Base-by-base conservation (phyloP, 2,113 vertebrate species). In the Onychostruthus taczanowskii region DNA sequence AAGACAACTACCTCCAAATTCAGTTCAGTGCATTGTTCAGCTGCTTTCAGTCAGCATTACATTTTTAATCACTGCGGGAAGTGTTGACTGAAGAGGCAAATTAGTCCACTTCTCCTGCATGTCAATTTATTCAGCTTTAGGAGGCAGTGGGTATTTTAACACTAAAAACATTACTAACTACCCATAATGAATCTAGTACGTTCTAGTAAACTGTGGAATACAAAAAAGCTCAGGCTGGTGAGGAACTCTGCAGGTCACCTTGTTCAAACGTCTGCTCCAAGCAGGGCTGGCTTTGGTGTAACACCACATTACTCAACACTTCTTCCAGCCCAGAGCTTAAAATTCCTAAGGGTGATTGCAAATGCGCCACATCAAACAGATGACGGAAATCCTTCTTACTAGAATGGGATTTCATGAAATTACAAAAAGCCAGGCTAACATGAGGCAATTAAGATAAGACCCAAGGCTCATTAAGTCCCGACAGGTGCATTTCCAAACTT, bases 41-140 rank as follows among this genome's bases (percentile, higher is more conserved):
- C 41, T 75, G 49, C 47, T 86, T 89, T 85, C 61, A 68, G 64
- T 33, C 72, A 52, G 15, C 22, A 41, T 46, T 89, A 74, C 64
- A 92, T 87, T 94, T 95, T 94, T 89, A 89, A 93, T 90, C 73
- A 81, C 0, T 39, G 77, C 89, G 73, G 19, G 46, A 79, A 66
- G 76, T 4, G 62, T 72, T 90, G 87, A 88, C 39, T 43, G 81
- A 95, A 74, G 30, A 63, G 21, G 49, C 49, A 81, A 73, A 79
- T 16, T 28, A 87, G 47, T 76, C 84, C 59, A 50, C 13, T 73
- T 83, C 17, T 59, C 30, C 44, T 22, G n/a, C 1, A 0, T 23
- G 35, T 92, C 73, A 69, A 79, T 41, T 75, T 92, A 64, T 63
- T 91, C 83, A 70, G 52, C 41, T 81, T 52, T 55, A 76, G 41